phyloP scores from a whole-genome alignment of 2,113 vertebrate genomes.

The Aspidoscelis tigris region DNA sequence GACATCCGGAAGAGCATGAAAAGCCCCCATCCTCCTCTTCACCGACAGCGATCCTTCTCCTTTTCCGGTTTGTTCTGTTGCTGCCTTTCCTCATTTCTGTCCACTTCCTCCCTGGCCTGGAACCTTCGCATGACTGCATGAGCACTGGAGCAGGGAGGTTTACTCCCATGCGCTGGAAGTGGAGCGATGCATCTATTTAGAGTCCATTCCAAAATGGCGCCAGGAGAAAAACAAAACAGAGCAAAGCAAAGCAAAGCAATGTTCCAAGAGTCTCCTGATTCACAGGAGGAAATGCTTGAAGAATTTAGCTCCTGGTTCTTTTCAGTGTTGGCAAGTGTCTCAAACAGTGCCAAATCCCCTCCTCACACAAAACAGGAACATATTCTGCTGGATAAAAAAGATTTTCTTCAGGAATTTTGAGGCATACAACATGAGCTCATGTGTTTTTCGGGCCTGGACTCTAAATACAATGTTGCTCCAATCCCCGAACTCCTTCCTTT shows the following conservation, averaged over 20 bases:
- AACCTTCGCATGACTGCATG: slow-evolving; percentile 53
- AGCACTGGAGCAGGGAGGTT: background rate
- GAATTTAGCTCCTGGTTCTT: background rate
- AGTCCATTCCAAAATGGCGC: background rate
- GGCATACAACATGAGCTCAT: background rate
- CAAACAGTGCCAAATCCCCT: background rate
- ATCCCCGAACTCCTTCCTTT: background rate
- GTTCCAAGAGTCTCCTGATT: background rate
- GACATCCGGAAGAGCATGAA: slow-evolving; percentile 76
- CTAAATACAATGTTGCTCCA: slow-evolving; percentile 17
- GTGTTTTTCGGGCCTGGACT: background rate
- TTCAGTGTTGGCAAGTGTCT: background rate
- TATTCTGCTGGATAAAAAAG: background rate
- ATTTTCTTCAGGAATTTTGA: background rate
- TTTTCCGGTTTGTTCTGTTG: slow-evolving; percentile 87
- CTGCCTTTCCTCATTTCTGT: slow-evolving; percentile 20
- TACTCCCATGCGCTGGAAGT: background rate
- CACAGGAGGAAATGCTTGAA: background rate
- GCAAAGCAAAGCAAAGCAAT: background rate
- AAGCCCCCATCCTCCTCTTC: slow-evolving; percentile 74
- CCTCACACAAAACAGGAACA: background rate
- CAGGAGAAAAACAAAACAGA: background rate
- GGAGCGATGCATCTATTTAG: background rate
- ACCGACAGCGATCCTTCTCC: slow-evolving; percentile 84
- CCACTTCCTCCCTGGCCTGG: background rate